A percentile compares a stretch with the other conserved stretches of the same genome.
Conservation (phyloP, 2,113 vertebrate species). For the Ophthalmolycus amberensis region DNA sequence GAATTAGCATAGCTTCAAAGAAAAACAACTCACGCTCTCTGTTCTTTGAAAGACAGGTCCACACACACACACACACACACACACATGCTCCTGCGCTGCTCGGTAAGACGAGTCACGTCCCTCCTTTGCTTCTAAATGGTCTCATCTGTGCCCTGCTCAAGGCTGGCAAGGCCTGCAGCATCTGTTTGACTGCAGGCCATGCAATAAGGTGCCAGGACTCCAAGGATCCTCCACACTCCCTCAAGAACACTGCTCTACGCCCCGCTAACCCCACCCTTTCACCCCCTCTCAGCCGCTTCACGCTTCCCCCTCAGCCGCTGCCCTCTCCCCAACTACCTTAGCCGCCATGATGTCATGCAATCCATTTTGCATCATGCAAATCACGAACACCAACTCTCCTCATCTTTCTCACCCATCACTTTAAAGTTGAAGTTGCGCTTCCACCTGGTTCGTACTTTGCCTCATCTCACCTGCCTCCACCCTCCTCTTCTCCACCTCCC, state of each 20-base stretch:
- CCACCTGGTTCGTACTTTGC: conserved; percentile 36
- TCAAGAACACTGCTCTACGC: conserved; percentile 81
- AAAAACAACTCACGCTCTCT: conserved; percentile 59
- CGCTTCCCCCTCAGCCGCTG: conserved; percentile 67
- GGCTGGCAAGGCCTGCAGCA: conserved; percentile 79
- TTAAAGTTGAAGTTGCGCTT: conserved; percentile 19
- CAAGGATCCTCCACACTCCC: conserved; percentile 78
- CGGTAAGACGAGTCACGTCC: conserved; percentile 77
- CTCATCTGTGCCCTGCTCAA: conserved; percentile 79
- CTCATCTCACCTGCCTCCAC: conserved; percentile 25
- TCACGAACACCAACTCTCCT: conserved; percentile 24
- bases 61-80: conserved; percentile 47
- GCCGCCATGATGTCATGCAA: conserved; percentile 10
- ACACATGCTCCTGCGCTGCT: conserved; percentile 46
- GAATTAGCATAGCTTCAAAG: conserved; percentile 67
- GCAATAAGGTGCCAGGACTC: conserved; percentile 82
- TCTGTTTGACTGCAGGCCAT: conserved; percentile 85
- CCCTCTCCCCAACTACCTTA: conserved; percentile 15
- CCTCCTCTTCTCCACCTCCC: conserved; percentile 6
- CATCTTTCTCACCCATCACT: conserved; percentile 9
- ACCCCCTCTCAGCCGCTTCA: conserved; percentile 84
- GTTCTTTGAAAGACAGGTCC: conserved; percentile 51
- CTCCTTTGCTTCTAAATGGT: conserved; percentile 71
- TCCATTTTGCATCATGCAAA: conserved; percentile 28
- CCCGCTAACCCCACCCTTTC: conserved; percentile 88